phyloP scores from a whole-genome alignment of 35 echinoderm and acorn worm species.

The Eucidaris tribuloides region DNA sequence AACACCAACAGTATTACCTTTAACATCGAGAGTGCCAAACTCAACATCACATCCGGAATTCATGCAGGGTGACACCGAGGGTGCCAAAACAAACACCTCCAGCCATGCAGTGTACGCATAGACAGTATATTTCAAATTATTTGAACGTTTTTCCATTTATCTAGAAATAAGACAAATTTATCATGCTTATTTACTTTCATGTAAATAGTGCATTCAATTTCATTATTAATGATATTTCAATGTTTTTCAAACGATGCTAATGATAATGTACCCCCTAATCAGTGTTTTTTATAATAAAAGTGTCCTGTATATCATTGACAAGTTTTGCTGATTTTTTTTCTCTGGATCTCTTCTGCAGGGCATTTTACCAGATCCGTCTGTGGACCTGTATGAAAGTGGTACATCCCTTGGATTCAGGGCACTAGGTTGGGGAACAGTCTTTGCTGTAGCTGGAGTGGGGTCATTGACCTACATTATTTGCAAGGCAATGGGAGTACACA shows the following conservation, averaged over 20 bases:
- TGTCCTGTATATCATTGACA: background rate
- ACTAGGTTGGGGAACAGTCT: conserved; percentile 83
- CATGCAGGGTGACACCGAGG: too few relatives aligned
- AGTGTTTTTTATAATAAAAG: background rate
- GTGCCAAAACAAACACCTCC: too few relatives aligned
- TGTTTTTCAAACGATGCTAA: too few relatives aligned
- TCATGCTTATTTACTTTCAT: too few relatives aligned
- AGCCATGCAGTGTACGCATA: too few relatives aligned
- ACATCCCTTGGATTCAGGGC: conserved; percentile 77
- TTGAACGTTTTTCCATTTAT: too few relatives aligned
- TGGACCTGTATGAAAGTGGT: conserved; percentile 78
- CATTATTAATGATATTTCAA: background rate
- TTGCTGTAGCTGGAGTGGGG: conserved; percentile 81
- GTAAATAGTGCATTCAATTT: background rate
- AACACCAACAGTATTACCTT: too few relatives aligned
- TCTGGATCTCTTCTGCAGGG: conserved; percentile 63
- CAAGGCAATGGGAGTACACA: conserved; percentile 75
- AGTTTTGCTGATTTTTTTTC: background rate
- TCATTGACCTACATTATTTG: conserved; percentile 58
- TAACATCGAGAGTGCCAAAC: too few relatives aligned
- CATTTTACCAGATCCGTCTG: conserved; percentile 44
- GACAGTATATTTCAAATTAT: too few relatives aligned
- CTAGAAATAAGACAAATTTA: too few relatives aligned
- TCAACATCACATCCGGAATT: too few relatives aligned
- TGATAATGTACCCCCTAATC: background rate